phyloP scores from a whole-genome alignment of 1,140 invertebrate genomes.

The Lanistes nyassanus region DNA sequence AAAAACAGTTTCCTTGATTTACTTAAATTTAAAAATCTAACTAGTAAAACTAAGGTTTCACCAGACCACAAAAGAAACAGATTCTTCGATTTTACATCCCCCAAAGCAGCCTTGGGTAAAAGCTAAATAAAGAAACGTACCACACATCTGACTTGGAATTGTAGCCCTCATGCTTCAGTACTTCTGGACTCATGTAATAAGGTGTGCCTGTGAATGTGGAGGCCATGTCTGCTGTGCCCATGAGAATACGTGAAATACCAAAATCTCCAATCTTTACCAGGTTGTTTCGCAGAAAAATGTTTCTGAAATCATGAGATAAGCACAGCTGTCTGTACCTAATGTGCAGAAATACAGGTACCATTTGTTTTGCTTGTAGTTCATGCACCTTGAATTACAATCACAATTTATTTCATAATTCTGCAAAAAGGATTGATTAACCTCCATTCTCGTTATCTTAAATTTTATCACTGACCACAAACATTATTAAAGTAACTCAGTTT shows the following conservation, averaged over 20 bases:
- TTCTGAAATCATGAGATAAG: conserved; percentile 48
- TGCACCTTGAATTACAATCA: too few relatives aligned
- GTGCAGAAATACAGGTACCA: neutral
- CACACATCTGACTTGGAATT: conserved; percentile 67
- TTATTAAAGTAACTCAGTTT: too few relatives aligned
- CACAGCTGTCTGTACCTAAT: neutral
- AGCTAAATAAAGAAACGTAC: conserved; percentile 32
- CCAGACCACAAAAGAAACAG: neutral
- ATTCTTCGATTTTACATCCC: neutral
- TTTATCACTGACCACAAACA: too few relatives aligned
- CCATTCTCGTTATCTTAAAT: too few relatives aligned
- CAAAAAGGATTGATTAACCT: neutral
- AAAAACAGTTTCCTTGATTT: too few relatives aligned
- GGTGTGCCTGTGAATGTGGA: conserved; percentile 66
- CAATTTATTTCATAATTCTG: too few relatives aligned
- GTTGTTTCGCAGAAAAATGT: conserved; percentile 66
- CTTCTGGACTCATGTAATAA: conserved; percentile 68
- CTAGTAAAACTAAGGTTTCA: too few relatives aligned
- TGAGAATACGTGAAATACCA: conserved; percentile 65
- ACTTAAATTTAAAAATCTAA: too few relatives aligned
- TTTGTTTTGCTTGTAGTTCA: too few relatives aligned
- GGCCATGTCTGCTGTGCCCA: conserved; percentile 63
- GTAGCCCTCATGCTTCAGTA: conserved; percentile 67
- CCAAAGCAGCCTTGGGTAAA: too few relatives aligned
- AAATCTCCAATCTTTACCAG: conserved; percentile 66